These are phyloP conservation scores for Paramuricea clavata DNA, from an alignment of 92 coral and sea anemone species.

Conservation along the genomic window DNA sequence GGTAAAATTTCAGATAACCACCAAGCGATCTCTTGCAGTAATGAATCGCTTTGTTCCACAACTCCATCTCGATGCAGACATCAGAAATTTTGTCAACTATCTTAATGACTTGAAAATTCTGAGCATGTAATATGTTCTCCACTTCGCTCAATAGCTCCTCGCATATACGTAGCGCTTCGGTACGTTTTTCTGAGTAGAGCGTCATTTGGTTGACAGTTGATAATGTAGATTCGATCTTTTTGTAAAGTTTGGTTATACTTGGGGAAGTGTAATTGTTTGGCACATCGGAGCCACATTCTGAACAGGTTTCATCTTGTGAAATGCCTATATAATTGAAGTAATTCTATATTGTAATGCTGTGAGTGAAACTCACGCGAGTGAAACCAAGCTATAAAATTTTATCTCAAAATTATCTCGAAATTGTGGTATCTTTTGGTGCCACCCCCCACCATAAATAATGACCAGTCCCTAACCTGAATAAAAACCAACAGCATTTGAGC, in stretches of 20 bases:
- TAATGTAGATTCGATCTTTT: slow-evolving; percentile 52
- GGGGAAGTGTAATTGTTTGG: slow-evolving; percentile 37
- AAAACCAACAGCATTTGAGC: slow-evolving; percentile 69
- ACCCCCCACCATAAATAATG: no score
- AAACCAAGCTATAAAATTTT: no score
- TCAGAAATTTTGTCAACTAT: slow-evolving; percentile 87
- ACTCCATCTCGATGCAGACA: slow-evolving; percentile 72
- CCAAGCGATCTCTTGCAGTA: slow-evolving; percentile 82
- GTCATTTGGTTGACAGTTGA: slow-evolving; percentile 38
- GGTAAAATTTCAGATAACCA: slow-evolving; percentile 76
- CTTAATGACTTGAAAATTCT: slow-evolving; percentile 68
- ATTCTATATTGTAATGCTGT: no score
- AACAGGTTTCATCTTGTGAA: slow-evolving; percentile 61
- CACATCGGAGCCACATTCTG: slow-evolving; percentile 26
- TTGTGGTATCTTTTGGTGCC: neutral
- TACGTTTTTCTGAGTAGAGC: slow-evolving; percentile 27
- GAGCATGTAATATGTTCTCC: slow-evolving; percentile 61
- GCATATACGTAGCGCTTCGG: slow-evolving; percentile 65
- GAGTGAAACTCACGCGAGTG: no score
- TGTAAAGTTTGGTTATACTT: slow-evolving; percentile 43
- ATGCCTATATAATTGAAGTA: slow-evolving; percentile 25
- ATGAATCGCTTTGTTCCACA: slow-evolving; percentile 82
- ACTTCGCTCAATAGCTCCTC: slow-evolving; percentile 70
- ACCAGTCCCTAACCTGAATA: slow-evolving; percentile 37
- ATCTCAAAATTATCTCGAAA: no score